Evolutionary conservation across 2,888 invertebrate genomes (phyloP), one percentile per base, ranked within the genome.

Genomic region (Micropterix aruncella): DNA sequence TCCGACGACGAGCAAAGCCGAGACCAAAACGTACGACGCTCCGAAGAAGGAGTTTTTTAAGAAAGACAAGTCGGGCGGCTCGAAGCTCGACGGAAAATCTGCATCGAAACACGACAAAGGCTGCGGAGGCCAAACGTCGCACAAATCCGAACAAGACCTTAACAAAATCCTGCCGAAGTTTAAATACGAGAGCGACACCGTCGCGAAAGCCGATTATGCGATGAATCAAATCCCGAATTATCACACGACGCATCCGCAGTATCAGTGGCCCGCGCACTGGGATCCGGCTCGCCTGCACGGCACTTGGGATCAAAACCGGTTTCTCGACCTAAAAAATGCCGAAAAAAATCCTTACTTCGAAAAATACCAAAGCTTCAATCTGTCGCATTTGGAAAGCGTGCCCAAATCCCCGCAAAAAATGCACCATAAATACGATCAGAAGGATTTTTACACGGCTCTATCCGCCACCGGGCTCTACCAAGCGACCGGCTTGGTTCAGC

Each of bases 191-290:
- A 73, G 73, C 49, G 73, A 73, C 47, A 53, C 75, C 18, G 61
- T 75, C 14, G 70, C 74, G 0, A 75, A 75, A 54, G 68, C 79
- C 0, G 80, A 80, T 52, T 79, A 77, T 52, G 60, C 75, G 1
- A 71, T 74, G 60, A 80, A 80, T 60, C 77, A 80, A 52, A 71
- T 80, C 42, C 78, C 80, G 1, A 81, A 80, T 55, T 81, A 80
- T 54, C 78, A 79, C 54, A 72, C 78, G 40, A 70, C 75, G 1
- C 73, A 72, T 48, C 61, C 70, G 0, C 80, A 80, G 54, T 80
- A 80, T 52, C 74, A 74, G 53, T 79, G 79, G 71, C 77, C 80
- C 56, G 71, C 61, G 18, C 66, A 68, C 2, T 77, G 77, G 76
- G 75, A 76, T 50, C 65, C 66, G 16, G 56, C 68, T 5, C 57